Evolutionary conservation across 2,888 invertebrate genomes (phyloP).

Genomic region (Papilio gigon): DNA sequence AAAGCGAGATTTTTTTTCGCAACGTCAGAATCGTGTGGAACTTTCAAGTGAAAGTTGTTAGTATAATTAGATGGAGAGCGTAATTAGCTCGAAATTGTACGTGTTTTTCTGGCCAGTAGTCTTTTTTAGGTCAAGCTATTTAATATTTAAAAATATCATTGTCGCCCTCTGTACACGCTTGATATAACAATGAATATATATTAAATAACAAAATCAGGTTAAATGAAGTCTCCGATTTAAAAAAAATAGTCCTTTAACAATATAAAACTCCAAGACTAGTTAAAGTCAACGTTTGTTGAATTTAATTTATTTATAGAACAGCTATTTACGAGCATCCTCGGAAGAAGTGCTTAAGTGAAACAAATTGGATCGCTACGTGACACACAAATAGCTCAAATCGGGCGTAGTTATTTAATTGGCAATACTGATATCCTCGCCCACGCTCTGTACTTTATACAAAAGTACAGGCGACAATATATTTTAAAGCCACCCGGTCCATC

Average conservation of each 20-base stretch:
- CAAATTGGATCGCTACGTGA: conserved; percentile 18
- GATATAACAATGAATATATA: neutral
- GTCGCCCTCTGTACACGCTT: neutral
- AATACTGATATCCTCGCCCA: conserved; percentile 9
- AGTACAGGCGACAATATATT: neutral
- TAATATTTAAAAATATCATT: neutral
- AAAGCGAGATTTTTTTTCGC: neutral
- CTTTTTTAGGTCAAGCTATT: conserved; percentile 14
- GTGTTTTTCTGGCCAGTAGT: conserved; percentile 26
- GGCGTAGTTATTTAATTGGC: conserved; percentile 11
- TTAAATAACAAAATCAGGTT: too few species aligned
- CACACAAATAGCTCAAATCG: conserved; percentile 24
- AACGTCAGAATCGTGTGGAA: neutral
- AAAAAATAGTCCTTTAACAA: too few species aligned
- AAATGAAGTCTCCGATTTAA: too few species aligned
- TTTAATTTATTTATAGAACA: conserved; percentile 17
- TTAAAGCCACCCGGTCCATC: too few species aligned
- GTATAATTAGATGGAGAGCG: conserved; percentile 34
- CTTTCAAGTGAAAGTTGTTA: conserved; percentile 35
- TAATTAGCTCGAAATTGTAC: conserved; percentile 29
- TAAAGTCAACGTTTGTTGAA: conserved; percentile 4
- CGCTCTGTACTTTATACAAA: neutral
- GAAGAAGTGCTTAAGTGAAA: conserved; percentile 16
- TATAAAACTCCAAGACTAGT: neutral
- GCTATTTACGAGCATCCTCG: conserved; percentile 7